These are phyloP conservation scores for Lasioglossum morio DNA, from an alignment of 2,888 invertebrate species.

Conservation along the genomic window DNA sequence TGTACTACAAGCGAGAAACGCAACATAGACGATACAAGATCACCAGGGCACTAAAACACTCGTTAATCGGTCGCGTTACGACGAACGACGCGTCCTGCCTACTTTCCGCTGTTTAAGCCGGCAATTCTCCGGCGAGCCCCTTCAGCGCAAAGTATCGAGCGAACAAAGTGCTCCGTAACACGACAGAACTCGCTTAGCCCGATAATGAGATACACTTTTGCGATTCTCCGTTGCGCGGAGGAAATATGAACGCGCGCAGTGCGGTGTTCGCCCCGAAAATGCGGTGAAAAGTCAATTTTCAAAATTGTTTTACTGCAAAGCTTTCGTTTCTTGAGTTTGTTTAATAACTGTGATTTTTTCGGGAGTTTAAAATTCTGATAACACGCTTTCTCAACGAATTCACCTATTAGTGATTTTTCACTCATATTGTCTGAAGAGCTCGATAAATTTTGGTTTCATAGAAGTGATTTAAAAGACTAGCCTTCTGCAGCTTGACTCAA, in stretches of 20 bases:
- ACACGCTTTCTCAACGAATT: no score
- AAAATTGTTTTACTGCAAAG: no score
- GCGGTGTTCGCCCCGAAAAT: no score
- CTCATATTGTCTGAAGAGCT: no score
- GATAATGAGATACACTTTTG: constrained; percentile 59
- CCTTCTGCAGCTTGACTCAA: not conserved
- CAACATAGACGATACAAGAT: not conserved
- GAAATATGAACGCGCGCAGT: not conserved
- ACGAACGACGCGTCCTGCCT: constrained; percentile 27
- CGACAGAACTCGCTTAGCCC: constrained; percentile 79
- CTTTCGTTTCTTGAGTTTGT: no score
- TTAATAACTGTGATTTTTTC: no score
- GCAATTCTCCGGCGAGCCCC: constrained; percentile 52
- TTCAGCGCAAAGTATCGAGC: constrained; percentile 61
- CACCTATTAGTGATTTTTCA: no score
- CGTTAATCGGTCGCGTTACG: constrained; percentile 31
- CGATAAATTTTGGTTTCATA: no score
- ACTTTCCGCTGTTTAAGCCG: constrained; percentile 65
- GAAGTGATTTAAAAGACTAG: not conserved
- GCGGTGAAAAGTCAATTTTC: no score
- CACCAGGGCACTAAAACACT: not conserved
- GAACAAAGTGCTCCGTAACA: constrained; percentile 75
- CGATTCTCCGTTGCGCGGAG: not conserved
- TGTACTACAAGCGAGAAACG: not conserved
- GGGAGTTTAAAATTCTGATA: no score